phyloP scores from a whole-genome alignment of 2,113 vertebrate genomes.

The zebrafish (Danio rerio) region DNA sequence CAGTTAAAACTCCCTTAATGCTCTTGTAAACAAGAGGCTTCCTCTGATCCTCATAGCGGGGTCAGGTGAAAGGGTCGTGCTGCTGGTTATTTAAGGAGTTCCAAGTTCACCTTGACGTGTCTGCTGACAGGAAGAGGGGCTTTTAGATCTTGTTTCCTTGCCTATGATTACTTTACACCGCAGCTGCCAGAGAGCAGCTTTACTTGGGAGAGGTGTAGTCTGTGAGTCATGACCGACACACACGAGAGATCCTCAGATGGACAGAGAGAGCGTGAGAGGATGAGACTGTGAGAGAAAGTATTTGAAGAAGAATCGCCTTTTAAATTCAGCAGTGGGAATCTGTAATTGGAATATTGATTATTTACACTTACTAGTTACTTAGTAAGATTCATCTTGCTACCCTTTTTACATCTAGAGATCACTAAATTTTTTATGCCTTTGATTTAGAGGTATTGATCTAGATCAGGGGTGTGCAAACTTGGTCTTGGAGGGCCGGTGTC shows the following conservation, averaged over 20 bases:
- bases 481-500: too few species aligned
- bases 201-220: constrained; percentile 60
- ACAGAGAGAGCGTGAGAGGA: constrained; percentile 29
- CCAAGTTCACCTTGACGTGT: constrained; percentile 80
- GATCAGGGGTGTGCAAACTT: too few species aligned
- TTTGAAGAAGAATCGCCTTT: neutral
- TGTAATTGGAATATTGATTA: neutral
- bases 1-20: constrained; percentile 54
- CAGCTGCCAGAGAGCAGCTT: constrained; percentile 73
- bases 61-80: constrained; percentile 60
- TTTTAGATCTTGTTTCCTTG: constrained; percentile 74
- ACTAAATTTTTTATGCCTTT: too few species aligned
- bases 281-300: constrained; percentile 6
- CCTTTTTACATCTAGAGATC: too few species aligned
- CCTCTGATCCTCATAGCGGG: constrained; percentile 67
- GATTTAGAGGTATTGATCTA: too few species aligned
- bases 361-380: too few species aligned
- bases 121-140: constrained; percentile 77
- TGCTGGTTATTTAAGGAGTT: constrained; percentile 76
- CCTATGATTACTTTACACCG: constrained; percentile 71
- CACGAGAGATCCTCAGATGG: constrained; percentile 18
- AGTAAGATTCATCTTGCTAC: too few species aligned
- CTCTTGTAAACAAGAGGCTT: constrained; percentile 68
- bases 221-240: constrained; percentile 30
- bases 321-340: neutral